Evolutionary conservation across 2,113 vertebrate species (phyloP).

Genomic region (Accipiter cooperii): DNA sequence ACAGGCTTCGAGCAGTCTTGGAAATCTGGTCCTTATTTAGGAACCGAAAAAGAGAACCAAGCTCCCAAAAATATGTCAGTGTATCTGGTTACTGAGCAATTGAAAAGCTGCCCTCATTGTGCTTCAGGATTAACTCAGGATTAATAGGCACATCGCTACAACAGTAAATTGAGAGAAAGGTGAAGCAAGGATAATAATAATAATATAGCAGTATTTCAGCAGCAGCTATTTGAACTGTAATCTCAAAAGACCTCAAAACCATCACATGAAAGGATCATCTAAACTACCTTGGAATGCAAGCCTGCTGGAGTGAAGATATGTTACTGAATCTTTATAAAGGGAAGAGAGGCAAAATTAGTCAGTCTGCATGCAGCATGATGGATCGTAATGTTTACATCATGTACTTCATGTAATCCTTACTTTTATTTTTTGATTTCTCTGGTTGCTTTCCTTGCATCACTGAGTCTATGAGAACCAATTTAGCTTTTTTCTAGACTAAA

Average conservation of each 20-base stretch:
- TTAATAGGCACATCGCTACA: background rate
- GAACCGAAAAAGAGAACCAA: constrained; percentile 24
- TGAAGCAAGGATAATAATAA: background rate
- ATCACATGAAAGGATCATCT: background rate
- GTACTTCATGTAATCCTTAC: background rate
- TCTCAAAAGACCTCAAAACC: background rate
- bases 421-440: background rate
- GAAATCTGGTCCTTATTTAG: constrained; percentile 57
- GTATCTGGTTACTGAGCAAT: constrained; percentile 20
- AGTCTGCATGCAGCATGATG: background rate
- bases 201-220: background rate
- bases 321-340: background rate
- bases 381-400: background rate
- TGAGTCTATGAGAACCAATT: background rate
- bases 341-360: background rate
- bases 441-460: background rate
- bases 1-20: constrained; percentile 26
- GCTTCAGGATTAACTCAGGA: constrained; percentile 1
- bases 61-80: constrained; percentile 13
- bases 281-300: background rate
- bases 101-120: constrained; percentile 15
- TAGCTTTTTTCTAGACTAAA: background rate
- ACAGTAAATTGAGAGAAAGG: background rate
- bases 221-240: background rate
- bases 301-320: background rate